Percentiles rank a stretch among this genome's conserved stretches.
Conservation (phyloP, 2,797 vertebrate species). For the Microctenopoma steveboyesi region DNA sequence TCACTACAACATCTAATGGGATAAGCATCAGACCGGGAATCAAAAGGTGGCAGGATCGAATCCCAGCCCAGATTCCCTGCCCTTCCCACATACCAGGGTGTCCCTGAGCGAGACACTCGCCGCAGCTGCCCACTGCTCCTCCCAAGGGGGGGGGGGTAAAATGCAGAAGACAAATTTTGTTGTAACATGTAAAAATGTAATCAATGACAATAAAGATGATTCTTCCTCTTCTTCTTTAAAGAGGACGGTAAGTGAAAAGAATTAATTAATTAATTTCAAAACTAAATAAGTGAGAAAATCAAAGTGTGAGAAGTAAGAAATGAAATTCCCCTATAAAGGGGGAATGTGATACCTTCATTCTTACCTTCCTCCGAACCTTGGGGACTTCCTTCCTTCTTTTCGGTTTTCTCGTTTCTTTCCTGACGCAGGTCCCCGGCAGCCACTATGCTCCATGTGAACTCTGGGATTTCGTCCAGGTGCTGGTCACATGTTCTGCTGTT, state of each 20-base stretch:
- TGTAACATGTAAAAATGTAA: neutral
- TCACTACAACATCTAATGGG: neutral
- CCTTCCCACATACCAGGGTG: too few species aligned
- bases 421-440: constrained; percentile 69
- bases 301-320: constrained; percentile 39
- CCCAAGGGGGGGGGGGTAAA: too few species aligned
- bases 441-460: constrained; percentile 84
- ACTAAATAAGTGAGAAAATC: neutral
- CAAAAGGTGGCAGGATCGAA: too few species aligned
- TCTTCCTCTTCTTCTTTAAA: too few species aligned
- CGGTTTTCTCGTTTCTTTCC: constrained; percentile 59
- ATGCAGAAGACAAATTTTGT: too few species aligned
- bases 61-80: too few species aligned
- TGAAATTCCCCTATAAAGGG: constrained; percentile 60
- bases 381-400: constrained; percentile 72
- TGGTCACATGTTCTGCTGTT: constrained; percentile 69
- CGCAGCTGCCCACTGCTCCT: too few species aligned
- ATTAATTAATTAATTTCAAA: neutral
- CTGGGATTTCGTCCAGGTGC: constrained; percentile 55
- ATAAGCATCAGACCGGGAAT: too few species aligned
- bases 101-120: too few species aligned
- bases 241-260: too few species aligned
- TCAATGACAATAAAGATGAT: neutral
- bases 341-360: constrained; percentile 73
- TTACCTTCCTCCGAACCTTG: constrained; percentile 87